These are phyloP conservation scores for Palythoa caribaeorum DNA, from an alignment of 92 coral and sea anemone genomes.

Conservation along the genomic window DNA sequence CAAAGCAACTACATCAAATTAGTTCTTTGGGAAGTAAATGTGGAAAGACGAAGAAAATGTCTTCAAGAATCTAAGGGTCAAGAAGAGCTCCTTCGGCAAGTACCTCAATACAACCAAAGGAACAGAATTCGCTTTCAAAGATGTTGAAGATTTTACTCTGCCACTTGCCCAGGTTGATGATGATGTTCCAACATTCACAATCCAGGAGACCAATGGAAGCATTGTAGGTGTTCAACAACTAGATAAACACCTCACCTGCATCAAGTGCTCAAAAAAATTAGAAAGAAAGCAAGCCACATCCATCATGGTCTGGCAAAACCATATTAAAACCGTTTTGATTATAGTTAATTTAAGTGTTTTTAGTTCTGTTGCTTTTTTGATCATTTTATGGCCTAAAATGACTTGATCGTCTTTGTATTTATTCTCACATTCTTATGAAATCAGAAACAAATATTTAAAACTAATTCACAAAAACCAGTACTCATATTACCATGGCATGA, in stretches of 20 bases:
- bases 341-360: background rate
- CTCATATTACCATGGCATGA: background rate
- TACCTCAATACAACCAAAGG: slow-evolving; percentile 37
- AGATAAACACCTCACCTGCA: slow-evolving; percentile 21
- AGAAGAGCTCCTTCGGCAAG: slow-evolving; percentile 10
- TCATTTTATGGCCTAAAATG: background rate
- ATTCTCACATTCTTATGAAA: background rate
- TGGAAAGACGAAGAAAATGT: background rate
- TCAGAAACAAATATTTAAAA: background rate
- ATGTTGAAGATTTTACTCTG: background rate
- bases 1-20: slow-evolving; percentile 1
- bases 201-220: background rate
- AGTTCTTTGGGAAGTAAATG: slow-evolving; percentile 3
- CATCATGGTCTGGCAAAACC: slow-evolving; percentile 30
- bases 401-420: background rate
- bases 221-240: slow-evolving; percentile 26
- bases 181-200: slow-evolving; percentile 11
- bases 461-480: background rate
- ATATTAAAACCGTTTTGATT: too few species aligned
- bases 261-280: slow-evolving; percentile 22
- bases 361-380: background rate
- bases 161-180: slow-evolving; percentile 9
- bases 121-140: slow-evolving; percentile 7
- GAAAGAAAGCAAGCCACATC: slow-evolving; percentile 8
- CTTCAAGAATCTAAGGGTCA: background rate